Conservation (phyloP, 1,140 invertebrate species). For the Zaprionus inermis region DNA sequence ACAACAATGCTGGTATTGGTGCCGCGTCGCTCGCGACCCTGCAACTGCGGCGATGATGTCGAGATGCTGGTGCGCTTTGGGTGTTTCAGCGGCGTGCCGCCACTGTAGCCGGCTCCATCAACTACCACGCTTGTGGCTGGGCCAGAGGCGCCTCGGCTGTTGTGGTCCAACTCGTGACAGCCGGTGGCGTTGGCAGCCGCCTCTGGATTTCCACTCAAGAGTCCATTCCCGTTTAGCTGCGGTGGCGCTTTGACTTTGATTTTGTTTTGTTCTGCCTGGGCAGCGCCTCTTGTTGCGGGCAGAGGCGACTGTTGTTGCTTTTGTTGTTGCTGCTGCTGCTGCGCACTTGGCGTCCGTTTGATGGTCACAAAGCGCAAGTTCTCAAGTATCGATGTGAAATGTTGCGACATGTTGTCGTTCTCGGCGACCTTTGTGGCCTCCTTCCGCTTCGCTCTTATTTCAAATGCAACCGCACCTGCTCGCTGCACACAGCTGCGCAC, state of each 20-base stretch:
- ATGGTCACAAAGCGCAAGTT: slow-evolving; percentile 81
- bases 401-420: slow-evolving; percentile 78
- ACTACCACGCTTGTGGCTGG: slow-evolving; percentile 20
- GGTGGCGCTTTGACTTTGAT: slow-evolving; percentile 61
- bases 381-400: slow-evolving; percentile 83
- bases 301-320: slow-evolving; percentile 35
- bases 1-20: slow-evolving; percentile 76
- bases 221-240: slow-evolving; percentile 66
- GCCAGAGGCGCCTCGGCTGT: slow-evolving; percentile 22
- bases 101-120: slow-evolving; percentile 36
- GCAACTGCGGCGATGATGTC: slow-evolving; percentile 55
- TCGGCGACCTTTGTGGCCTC: slow-evolving; percentile 10
- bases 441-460: slow-evolving; percentile 52
- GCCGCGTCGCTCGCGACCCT: slow-evolving; percentile 52
- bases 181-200: slow-evolving; percentile 27
- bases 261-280: slow-evolving; percentile 57
- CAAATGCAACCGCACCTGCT: slow-evolving; percentile 54
- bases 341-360: slow-evolving; percentile 70
- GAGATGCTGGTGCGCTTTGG: slow-evolving; percentile 75
- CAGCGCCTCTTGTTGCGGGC: slow-evolving; percentile 31
- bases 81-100: slow-evolving; percentile 68
- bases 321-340: slow-evolving; percentile 56
- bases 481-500: slow-evolving; percentile 56
- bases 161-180: slow-evolving; percentile 63
- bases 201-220: slow-evolving; percentile 53